Percentiles rank a stretch among this genome's conserved stretches.
Conservation (phyloP, 2,797 vertebrate genomes). For the Adrianichthys oophorus region DNA sequence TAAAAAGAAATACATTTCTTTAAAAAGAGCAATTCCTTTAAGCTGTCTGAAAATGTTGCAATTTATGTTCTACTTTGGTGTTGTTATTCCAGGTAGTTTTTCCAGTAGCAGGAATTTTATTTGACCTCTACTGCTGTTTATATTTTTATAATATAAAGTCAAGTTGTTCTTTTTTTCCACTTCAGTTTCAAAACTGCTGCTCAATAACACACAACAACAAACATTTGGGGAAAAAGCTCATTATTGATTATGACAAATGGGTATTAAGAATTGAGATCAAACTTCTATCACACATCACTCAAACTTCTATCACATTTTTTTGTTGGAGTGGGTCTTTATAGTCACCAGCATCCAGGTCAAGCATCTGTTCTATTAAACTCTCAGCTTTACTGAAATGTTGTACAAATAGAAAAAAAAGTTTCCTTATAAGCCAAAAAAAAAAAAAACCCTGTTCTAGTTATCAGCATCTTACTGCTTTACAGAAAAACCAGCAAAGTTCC, state of each 20-base stretch:
- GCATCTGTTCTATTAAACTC: conserved; percentile 25
- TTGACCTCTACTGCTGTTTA: conserved; percentile 4
- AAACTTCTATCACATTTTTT: conserved; percentile 25
- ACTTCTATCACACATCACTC: conserved; percentile 29
- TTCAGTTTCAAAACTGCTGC: conserved; percentile 14
- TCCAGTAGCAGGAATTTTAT: neutral
- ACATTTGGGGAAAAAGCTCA: conserved; percentile 28
- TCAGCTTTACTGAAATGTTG: neutral
- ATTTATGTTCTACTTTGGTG: conserved; percentile 6
- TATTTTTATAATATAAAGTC: neutral
- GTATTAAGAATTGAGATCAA: conserved; percentile 53
- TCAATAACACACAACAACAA: neutral
- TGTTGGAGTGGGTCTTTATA: no score
- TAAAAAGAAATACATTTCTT: conserved; percentile 30
- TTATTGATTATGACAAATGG: conserved; percentile 39
- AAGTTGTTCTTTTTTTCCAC: conserved; percentile 1
- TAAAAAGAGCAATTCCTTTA: conserved; percentile 14
- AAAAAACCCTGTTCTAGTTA: no score
- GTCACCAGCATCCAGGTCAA: neutral
- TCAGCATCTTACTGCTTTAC: no score
- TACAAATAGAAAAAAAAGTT: no score
- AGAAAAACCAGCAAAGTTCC: conserved; percentile 25
- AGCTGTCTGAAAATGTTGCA: conserved; percentile 8
- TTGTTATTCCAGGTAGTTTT: neutral
- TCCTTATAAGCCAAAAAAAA: no score